Base-by-base conservation (phyloP, 2,113 vertebrate genomes). In the Cyphomyrus plagiostoma region DNA sequence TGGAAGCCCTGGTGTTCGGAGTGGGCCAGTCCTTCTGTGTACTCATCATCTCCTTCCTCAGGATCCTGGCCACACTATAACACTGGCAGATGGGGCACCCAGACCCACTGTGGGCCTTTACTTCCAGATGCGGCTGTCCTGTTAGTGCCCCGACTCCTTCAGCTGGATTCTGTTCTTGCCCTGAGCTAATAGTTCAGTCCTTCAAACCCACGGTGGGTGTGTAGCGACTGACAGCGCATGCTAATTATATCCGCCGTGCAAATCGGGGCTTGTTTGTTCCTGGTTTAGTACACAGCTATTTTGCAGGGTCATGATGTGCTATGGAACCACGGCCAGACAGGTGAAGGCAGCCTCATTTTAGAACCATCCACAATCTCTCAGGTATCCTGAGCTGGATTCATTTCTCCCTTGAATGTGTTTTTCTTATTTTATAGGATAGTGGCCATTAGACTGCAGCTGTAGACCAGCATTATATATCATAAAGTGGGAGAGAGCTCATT, bases 21-120 rank as follows among this genome's bases (percentile, higher is more conserved):
- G 97, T 98, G 0, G 98, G 98, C 52, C 98, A 99, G 95, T 98
- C 98, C 0, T 98, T 99, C 91, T 98, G 96, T 3, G 95, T 99
- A 15, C 95, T 99, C 82, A 89, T 98, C 58, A 97, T 99, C 93
- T 99, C 98, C 0, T 99, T 98, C 92, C 93, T 98, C 89, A 96
- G 98, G 92, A 91, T 98, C 88, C 95, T 99, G 88, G 98, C 98
- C 86, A 99, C 98, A 0, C 97, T 99, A 45, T 99, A 99, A 96
- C 96, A 89, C 58, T 13, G 9, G 89, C 42, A 50, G 56, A 87
- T 9, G 0, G 15, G 45, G 86, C 46, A n/a, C n/a, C n/a, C 66
- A 90, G 87, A 88, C 49, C 89, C 56, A 19, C 62, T 42, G 80
- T 39, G 15, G 62, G n/a, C 17, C 70, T 48, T 53, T 4, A 58